These are phyloP conservation scores for Griposia aprilina DNA, from an alignment of 2,888 invertebrate species.

Conservation along the genomic window DNA sequence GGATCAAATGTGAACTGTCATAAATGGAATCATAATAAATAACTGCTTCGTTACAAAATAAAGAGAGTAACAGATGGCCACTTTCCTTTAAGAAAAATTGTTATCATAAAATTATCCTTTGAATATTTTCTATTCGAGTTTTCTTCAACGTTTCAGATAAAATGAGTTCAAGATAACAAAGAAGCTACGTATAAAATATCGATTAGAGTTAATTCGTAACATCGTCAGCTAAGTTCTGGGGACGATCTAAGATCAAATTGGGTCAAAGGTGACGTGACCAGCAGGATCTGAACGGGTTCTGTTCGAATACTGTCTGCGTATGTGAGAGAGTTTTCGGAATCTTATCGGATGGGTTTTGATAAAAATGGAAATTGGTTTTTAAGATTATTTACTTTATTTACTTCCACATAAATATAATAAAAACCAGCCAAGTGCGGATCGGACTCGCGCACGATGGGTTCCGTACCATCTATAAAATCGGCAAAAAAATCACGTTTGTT, in stretches of 20 bases:
- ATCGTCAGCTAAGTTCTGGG: constrained; percentile 32
- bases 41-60: no score
- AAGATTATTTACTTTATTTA: no score
- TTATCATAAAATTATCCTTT: background rate
- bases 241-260: constrained; percentile 16
- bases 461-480: no score
- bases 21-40: no score
- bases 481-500: no score
- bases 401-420: no score
- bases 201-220: constrained; percentile 33
- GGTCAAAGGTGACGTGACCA: constrained; percentile 40
- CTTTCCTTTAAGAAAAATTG: no score
- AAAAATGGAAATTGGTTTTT: background rate
- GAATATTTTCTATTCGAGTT: background rate
- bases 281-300: background rate
- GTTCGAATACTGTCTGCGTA: background rate
- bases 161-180: constrained; percentile 10
- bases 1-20: no score
- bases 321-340: constrained; percentile 1
- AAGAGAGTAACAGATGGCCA: no score
- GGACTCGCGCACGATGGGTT: no score
- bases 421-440: no score
- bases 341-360: background rate
- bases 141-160: background rate
- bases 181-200: constrained; percentile 3